Percentiles rank a stretch among this genome's conserved stretches.
These are phyloP conservation scores for Pseudochaenichthys georgianus DNA, from an alignment of 2,797 vertebrate genomes.

Conservation along the genomic window DNA sequence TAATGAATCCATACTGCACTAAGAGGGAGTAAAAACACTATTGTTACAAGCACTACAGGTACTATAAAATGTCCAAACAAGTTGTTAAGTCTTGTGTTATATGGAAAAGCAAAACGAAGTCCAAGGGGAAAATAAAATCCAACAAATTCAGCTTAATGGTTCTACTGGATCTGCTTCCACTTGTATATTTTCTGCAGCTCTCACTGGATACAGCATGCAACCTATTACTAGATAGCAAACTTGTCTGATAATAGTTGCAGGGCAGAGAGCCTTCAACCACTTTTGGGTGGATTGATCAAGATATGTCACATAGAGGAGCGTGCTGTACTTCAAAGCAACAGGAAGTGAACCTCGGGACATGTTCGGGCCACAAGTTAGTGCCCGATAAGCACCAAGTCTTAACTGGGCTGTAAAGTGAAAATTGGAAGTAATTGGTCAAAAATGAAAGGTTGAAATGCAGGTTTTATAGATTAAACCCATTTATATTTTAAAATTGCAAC, in stretches of 20 bases:
- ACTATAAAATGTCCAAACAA: slow-evolving; percentile 13
- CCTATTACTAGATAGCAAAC: neutral
- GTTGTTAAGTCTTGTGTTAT: slow-evolving; percentile 10
- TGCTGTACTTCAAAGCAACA: slow-evolving; percentile 18
- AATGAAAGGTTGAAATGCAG: neutral
- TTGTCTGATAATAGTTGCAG: slow-evolving; percentile 5
- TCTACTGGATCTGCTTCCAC: neutral
- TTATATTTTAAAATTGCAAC: neutral
- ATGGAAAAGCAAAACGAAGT: neutral
- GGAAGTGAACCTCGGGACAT: slow-evolving; percentile 4
- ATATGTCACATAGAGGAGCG: slow-evolving; percentile 7
- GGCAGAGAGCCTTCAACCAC: neutral
- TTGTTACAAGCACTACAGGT: slow-evolving; percentile 7
- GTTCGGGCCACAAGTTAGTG: neutral
- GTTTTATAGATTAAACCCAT: neutral
- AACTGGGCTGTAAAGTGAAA: neutral
- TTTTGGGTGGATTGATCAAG: neutral
- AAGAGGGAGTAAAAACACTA: slow-evolving; percentile 9
- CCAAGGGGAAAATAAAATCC: slow-evolving; percentile 11
- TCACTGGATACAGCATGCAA: neutral
- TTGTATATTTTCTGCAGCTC: slow-evolving; percentile 14
- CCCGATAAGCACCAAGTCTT: slow-evolving; percentile 10
- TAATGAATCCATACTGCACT: slow-evolving; percentile 25
- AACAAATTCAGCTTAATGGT: neutral
- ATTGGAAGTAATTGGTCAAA: neutral